These are phyloP conservation scores for Phoxinus dragarum DNA, from an alignment of 2,797 vertebrate species.

Conservation along the genomic window DNA sequence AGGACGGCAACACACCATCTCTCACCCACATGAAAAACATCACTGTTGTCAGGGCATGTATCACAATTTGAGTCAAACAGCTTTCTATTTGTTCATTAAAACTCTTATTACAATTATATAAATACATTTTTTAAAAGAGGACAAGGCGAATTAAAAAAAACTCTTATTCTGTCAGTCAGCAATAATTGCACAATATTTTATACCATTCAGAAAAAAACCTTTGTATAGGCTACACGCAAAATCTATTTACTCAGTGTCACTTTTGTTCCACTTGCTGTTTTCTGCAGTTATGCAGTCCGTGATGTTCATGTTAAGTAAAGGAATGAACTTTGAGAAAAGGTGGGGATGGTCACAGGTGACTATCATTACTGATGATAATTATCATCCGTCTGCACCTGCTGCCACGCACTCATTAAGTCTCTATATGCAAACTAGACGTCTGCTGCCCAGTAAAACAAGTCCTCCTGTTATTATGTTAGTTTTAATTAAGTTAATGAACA, in stretches of 20 bases:
- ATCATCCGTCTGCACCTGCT: slow-evolving; percentile 99
- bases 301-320: slow-evolving; percentile 8
- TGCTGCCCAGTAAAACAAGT: slow-evolving; percentile 85
- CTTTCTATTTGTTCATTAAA: not conserved
- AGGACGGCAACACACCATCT: not conserved
- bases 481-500: slow-evolving; percentile 99
- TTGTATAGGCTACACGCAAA: too few species aligned
- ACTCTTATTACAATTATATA: not conserved
- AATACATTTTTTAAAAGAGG: not conserved
- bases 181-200: not conserved
- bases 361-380: slow-evolving; percentile 99
- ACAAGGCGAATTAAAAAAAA: not conserved
- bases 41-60: not conserved
- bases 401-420: slow-evolving; percentile 99
- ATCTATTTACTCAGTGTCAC: not conserved
- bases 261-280: not conserved
- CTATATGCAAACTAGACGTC: slow-evolving; percentile 96
- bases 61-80: not conserved
- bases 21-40: not conserved
- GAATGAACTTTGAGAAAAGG: slow-evolving; percentile 68
- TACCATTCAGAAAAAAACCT: not conserved
- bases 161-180: not conserved
- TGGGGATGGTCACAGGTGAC: slow-evolving; percentile 97
- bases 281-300: not conserved
- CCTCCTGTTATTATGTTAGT: slow-evolving; percentile 94